Conservation (phyloP, 2,888 invertebrate genomes). For the Cotesia congregata region DNA sequence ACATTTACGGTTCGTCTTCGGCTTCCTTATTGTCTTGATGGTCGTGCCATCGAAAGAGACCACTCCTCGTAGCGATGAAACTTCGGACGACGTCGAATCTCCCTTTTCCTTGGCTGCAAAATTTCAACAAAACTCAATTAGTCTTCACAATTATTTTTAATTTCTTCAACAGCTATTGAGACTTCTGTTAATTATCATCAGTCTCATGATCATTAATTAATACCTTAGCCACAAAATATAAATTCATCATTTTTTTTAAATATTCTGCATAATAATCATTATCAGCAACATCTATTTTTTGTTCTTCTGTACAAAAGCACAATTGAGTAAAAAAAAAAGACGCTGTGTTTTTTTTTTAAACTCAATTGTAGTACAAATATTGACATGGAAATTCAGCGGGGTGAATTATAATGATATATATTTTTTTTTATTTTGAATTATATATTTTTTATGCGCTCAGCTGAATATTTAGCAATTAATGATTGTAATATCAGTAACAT, state of each 20-base stretch:
- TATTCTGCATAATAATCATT: not conserved
- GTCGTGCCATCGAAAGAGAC: slow-evolving; percentile 89
- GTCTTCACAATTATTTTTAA: slow-evolving; percentile 21
- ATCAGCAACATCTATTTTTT: not conserved
- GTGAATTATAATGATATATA: not conserved
- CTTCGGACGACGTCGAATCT: slow-evolving; percentile 88
- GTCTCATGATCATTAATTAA: not conserved
- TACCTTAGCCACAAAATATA: slow-evolving; percentile 4
- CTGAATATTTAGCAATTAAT: slow-evolving; percentile 14
- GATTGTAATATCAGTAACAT: slow-evolving; percentile 24
- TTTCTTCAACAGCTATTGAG: not conserved
- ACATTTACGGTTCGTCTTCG: slow-evolving; percentile 79
- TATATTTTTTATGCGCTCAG: slow-evolving; percentile 4
- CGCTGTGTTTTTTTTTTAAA: not conserved
- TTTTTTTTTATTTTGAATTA: slow-evolving; percentile 22
- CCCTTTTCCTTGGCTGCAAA: slow-evolving; percentile 88
- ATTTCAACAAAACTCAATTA: slow-evolving; percentile 51
- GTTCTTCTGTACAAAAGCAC: not conserved
- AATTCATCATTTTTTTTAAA: not conserved
- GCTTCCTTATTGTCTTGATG: slow-evolving; percentile 75
- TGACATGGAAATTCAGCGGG: not conserved
- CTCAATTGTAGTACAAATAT: not conserved
- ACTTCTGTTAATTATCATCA: slow-evolving; percentile 6
- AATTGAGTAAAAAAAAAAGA: not conserved
- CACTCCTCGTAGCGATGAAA: slow-evolving; percentile 92